Percentiles rank a stretch among this genome's conserved stretches.
Conservation (phyloP, 1,140 invertebrate genomes). For the Drosophila neocordata region DNA sequence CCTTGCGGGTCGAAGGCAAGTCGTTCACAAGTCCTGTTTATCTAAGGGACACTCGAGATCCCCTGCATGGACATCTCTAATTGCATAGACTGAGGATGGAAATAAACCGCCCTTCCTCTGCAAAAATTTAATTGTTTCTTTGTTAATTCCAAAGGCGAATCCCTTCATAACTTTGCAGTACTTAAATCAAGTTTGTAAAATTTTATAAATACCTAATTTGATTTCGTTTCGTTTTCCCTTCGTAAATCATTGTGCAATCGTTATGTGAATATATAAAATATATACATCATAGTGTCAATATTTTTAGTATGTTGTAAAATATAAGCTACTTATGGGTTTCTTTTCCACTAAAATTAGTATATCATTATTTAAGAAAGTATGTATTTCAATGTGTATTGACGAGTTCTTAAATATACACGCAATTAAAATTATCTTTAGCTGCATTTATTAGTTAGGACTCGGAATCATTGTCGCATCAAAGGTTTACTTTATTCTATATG, state of each 20-base stretch:
- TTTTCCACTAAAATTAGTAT: neutral
- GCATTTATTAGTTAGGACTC: no score
- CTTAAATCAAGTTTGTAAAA: slow-evolving; percentile 52
- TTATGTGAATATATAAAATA: slow-evolving; percentile 65
- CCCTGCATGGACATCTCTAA: slow-evolving; percentile 69
- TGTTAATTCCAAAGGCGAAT: slow-evolving; percentile 45
- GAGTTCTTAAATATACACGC: neutral
- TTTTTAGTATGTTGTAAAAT: slow-evolving; percentile 58
- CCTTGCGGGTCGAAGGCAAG: slow-evolving; percentile 86
- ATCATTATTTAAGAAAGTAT: no score
- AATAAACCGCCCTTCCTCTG: neutral
- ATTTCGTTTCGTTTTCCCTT: slow-evolving; percentile 37
- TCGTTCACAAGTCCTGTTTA: slow-evolving; percentile 88
- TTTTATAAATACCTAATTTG: slow-evolving; percentile 29
- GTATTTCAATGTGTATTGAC: neutral
- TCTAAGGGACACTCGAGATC: slow-evolving; percentile 79
- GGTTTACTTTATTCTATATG: no score
- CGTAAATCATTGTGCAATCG: slow-evolving; percentile 59
- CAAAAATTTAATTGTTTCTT: slow-evolving; percentile 20
- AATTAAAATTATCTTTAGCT: no score
- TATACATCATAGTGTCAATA: slow-evolving; percentile 54
- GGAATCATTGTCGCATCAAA: no score
- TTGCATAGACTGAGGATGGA: slow-evolving; percentile 61
- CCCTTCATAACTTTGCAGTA: slow-evolving; percentile 58
- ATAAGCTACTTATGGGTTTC: slow-evolving; percentile 29